Evolutionary conservation across 2,797 vertebrate species (phyloP).

Genomic region (Champsocephalus gunnari): DNA sequence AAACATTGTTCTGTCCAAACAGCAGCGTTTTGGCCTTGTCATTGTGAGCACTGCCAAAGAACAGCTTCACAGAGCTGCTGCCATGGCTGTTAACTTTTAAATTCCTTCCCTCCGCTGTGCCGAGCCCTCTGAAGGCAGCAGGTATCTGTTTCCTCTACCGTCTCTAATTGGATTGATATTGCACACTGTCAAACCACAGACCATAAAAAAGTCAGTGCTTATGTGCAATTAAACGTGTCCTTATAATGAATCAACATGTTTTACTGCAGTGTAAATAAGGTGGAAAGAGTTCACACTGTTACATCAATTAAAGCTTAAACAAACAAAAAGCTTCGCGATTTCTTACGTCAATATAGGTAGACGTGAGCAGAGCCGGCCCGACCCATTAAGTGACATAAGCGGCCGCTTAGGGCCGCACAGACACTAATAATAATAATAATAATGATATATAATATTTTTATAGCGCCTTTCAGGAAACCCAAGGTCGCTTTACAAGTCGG

Average conservation of each 20-base stretch:
- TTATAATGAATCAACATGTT: background rate
- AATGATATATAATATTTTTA: no score
- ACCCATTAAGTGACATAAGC: no score
- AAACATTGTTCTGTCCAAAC: background rate
- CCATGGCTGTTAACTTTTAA: background rate
- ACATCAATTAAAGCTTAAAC: background rate
- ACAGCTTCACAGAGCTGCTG: background rate
- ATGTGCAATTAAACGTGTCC: slow-evolving; percentile 5
- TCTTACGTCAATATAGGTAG: background rate
- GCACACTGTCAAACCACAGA: background rate
- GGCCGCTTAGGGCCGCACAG: no score
- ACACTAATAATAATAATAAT: no score
- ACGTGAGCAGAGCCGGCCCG: background rate
- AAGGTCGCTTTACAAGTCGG: no score
- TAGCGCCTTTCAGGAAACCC: no score
- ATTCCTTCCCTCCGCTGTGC: background rate
- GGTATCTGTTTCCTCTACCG: background rate
- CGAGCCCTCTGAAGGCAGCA: slow-evolving; percentile 4
- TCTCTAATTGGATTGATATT: background rate
- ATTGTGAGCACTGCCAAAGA: background rate
- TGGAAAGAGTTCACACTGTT: background rate
- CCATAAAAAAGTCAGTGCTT: background rate
- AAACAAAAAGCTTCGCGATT: background rate
- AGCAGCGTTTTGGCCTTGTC: background rate
- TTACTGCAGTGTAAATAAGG: background rate